These are phyloP conservation scores for Dreissena polymorpha DNA, from an alignment of 1,140 invertebrate genomes.

Conservation along the genomic window DNA sequence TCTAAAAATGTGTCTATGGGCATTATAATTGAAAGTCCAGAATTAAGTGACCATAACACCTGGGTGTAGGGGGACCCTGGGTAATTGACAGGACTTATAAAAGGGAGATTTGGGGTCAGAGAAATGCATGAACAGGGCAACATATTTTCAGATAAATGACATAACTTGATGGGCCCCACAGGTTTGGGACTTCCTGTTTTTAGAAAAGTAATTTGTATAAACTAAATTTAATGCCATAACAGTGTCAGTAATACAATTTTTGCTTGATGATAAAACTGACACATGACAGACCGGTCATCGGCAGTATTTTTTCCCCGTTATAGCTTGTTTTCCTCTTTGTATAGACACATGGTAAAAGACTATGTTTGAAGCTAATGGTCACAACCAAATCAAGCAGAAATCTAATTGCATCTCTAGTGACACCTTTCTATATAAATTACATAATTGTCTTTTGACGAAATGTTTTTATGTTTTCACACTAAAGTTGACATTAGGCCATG, in stretches of 20 bases:
- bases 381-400: slow-evolving; percentile 27
- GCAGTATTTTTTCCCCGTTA: no score
- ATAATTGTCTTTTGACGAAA: slow-evolving; percentile 39
- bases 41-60: slow-evolving; percentile 44
- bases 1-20: slow-evolving; percentile 51
- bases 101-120: no score
- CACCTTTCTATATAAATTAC: slow-evolving; percentile 42
- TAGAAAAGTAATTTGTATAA: no score
- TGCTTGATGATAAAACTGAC: no score
- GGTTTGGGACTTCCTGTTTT: no score
- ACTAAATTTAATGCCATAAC: no score
- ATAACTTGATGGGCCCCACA: no score
- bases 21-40: slow-evolving; percentile 52
- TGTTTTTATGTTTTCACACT: slow-evolving; percentile 38
- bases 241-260: no score
- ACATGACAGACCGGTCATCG: no score
- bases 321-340: no score
- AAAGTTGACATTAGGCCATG: slow-evolving; percentile 21
- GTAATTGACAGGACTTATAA: not conserved
- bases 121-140: no score
- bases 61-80: slow-evolving; percentile 19
- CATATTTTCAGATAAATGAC: no score
- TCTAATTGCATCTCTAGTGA: slow-evolving; percentile 27
- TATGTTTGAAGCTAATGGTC: slow-evolving; percentile 28
- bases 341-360: not conserved